These are phyloP conservation scores for Apostichopus leukothele DNA, from an alignment of 53 echinoderm and acorn worm species.

Conservation along the genomic window DNA sequence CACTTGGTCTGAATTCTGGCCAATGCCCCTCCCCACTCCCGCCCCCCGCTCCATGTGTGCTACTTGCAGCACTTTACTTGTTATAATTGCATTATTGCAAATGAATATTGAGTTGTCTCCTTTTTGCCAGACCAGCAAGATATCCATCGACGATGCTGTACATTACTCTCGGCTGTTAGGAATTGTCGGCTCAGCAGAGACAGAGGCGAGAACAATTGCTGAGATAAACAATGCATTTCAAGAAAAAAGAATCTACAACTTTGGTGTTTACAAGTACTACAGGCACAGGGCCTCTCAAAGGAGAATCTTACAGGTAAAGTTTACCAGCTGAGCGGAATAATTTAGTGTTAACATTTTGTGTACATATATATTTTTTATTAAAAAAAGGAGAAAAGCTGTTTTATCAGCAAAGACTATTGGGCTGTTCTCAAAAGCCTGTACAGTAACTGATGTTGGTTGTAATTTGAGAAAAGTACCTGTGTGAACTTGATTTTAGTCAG, in stretches of 20 bases:
- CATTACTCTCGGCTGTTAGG: conserved; percentile 90
- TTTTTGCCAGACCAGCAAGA: conserved; percentile 75
- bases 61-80: too few relatives aligned
- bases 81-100: background rate
- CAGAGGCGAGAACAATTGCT: conserved; percentile 87
- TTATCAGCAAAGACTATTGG: too few relatives aligned
- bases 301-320: conserved; percentile 88
- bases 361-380: too few relatives aligned
- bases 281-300: conserved; percentile 93
- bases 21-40: too few relatives aligned
- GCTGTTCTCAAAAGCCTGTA: too few relatives aligned
- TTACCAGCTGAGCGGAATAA: background rate
- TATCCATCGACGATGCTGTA: conserved; percentile 94
- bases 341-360: background rate
- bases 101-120: background rate
- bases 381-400: too few relatives aligned
- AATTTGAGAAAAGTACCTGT: too few relatives aligned
- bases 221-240: conserved; percentile 94
- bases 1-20: too few relatives aligned
- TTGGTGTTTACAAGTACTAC: conserved; percentile 99
- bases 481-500: too few relatives aligned
- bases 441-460: too few relatives aligned
- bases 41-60: too few relatives aligned
- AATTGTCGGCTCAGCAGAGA: conserved; percentile 89
- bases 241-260: conserved; percentile 94